Evolutionary conservation across 1,140 invertebrate genomes (phyloP).

Genomic region (Magallana gigas): DNA sequence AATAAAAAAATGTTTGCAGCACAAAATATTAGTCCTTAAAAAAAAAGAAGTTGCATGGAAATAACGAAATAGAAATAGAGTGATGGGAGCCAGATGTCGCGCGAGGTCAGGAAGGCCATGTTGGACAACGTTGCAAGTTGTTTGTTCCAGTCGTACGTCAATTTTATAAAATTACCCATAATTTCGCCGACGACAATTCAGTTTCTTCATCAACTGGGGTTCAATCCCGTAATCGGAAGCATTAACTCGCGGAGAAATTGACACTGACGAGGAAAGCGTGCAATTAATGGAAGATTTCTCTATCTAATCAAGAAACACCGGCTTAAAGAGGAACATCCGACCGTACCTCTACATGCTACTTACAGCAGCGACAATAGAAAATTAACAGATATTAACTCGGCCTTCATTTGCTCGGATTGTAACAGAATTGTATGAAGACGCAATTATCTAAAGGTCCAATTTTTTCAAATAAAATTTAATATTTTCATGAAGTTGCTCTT

Average conservation of each 20-base stretch:
- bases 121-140: slow-evolving; percentile 18
- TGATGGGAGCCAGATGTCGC: not conserved
- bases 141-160: slow-evolving; percentile 16
- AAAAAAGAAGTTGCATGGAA: too few species aligned
- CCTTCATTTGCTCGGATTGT: too few species aligned
- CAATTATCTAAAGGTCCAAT: too few species aligned
- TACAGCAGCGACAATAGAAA: not conserved
- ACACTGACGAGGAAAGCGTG: slow-evolving; percentile 18
- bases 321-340: not conserved
- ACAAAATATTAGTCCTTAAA: too few species aligned
- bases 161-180: slow-evolving; percentile 3
- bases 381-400: not conserved
- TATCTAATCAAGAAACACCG: slow-evolving; percentile 6
- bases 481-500: too few species aligned
- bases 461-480: too few species aligned
- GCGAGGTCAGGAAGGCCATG: not conserved
- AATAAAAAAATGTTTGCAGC: too few species aligned
- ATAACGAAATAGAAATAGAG: too few species aligned
- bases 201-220: slow-evolving; percentile 17
- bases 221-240: slow-evolving; percentile 26
- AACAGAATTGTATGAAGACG: too few species aligned
- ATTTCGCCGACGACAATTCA: slow-evolving; percentile 5
- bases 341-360: not conserved
- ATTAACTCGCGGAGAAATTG: slow-evolving; percentile 17
- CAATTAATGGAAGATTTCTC: slow-evolving; percentile 6